A percentile compares a stretch with the other conserved stretches of the same genome.
These are phyloP conservation scores for Steinernema feltiae DNA, from an alignment of 1,140 invertebrate genomes.

Conservation along the genomic window DNA sequence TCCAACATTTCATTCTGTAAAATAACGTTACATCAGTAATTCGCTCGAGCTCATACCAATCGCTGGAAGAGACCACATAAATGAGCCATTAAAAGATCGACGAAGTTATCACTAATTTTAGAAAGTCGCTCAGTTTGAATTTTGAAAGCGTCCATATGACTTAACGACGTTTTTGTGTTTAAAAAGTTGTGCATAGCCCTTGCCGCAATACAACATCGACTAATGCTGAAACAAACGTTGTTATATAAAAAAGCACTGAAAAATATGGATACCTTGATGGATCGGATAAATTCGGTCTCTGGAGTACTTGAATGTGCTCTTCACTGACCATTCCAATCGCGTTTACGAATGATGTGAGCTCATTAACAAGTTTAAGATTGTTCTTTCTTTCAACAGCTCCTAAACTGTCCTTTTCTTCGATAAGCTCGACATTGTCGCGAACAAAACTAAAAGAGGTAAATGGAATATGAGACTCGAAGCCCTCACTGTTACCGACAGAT, in stretches of 20 bases:
- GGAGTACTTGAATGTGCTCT: slow-evolving; percentile 24
- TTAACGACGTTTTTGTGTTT: not conserved
- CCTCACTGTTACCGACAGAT: too few relatives aligned
- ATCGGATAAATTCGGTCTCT: slow-evolving; percentile 28
- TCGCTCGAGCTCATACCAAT: slow-evolving; percentile 15
- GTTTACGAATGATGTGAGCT: slow-evolving; percentile 66
- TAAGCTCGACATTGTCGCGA: slow-evolving; percentile 76
- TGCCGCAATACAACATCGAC: not conserved
- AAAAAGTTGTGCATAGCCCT: not conserved
- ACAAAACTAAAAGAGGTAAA: slow-evolving; percentile 59
- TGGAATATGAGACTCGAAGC: too few relatives aligned
- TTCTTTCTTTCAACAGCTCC: slow-evolving; percentile 80
- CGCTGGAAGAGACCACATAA: slow-evolving; percentile 33
- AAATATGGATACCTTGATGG: slow-evolving; percentile 27
- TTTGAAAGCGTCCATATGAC: not conserved
- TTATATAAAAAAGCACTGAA: not conserved
- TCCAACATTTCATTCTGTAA: slow-evolving; percentile 31
- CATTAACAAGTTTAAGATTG: slow-evolving; percentile 71
- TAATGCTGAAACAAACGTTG: slow-evolving; percentile 5
- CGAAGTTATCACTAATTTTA: slow-evolving; percentile 22
- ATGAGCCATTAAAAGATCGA: slow-evolving; percentile 34
- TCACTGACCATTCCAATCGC: slow-evolving; percentile 59
- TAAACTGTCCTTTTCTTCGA: slow-evolving; percentile 82
- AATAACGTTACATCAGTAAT: not conserved
- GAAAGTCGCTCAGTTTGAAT: not conserved